Evolutionary conservation across 1,140 invertebrate genomes (phyloP).

Genomic region (Platorchestia sp.): DNA sequence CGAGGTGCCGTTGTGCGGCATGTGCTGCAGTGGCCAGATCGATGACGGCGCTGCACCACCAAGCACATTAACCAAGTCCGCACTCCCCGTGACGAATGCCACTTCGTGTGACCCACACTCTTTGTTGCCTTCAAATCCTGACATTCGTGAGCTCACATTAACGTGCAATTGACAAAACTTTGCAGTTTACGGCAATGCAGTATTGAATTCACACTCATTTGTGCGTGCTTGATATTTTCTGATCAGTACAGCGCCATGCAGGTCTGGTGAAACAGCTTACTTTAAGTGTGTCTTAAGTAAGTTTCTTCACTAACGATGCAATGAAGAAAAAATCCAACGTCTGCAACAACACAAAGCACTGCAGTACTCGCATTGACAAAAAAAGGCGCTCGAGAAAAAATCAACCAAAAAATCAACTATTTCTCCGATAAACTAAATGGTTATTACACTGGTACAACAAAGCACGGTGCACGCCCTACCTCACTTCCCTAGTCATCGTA

Average conservation of each 20-base stretch:
- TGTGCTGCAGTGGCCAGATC: background rate
- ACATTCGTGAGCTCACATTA: background rate
- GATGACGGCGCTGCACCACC: background rate
- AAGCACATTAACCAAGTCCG: background rate
- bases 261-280: background rate
- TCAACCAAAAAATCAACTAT: background rate
- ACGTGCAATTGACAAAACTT: background rate
- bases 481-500: background rate
- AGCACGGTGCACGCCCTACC: background rate
- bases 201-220: background rate
- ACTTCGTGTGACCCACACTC: background rate
- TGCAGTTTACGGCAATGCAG: background rate
- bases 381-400: background rate
- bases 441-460: background rate
- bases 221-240: background rate
- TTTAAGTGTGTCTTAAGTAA: no score
- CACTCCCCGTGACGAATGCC: background rate
- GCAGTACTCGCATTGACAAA: background rate
- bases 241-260: background rate
- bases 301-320: background rate
- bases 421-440: background rate
- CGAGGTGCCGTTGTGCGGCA: background rate
- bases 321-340: background rate
- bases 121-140: background rate
- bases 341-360: background rate